Percentiles rank a stretch among this genome's conserved stretches.
Conservation (phyloP, 2,888 invertebrate species). For the Apoda limacodes region DNA sequence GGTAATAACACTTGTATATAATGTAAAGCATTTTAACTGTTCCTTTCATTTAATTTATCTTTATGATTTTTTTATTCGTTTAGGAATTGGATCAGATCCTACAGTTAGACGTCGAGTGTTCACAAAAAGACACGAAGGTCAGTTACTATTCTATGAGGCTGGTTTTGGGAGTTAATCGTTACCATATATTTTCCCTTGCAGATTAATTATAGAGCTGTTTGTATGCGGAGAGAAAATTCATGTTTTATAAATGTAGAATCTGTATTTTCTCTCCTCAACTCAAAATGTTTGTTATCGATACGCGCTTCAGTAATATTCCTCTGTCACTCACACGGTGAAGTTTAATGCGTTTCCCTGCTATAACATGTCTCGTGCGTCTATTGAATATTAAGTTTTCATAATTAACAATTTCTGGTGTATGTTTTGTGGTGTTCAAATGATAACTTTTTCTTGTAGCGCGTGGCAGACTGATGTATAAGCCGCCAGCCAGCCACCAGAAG, state of each 20-base stretch:
- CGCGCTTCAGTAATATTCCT: constrained; percentile 18
- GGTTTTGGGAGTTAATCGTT: constrained; percentile 42
- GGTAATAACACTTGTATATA: constrained; percentile 38
- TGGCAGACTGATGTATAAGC: constrained; percentile 51
- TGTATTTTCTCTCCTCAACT: too few species aligned
- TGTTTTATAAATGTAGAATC: too few species aligned
- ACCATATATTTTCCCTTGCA: too few species aligned
- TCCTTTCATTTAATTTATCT: constrained; percentile 20
- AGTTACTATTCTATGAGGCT: constrained; percentile 19
- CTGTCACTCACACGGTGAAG: constrained; percentile 19
- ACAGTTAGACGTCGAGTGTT: constrained; percentile 35
- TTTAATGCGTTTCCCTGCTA: too few species aligned
- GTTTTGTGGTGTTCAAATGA: constrained; percentile 54
- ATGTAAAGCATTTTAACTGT: constrained; percentile 45
- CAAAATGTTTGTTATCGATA: constrained; percentile 13
- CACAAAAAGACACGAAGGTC: constrained; percentile 57
- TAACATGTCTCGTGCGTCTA: too few species aligned
- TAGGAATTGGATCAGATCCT: constrained; percentile 41
- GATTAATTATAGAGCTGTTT: too few species aligned
- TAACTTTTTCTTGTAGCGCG: constrained; percentile 64
- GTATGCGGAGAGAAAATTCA: too few species aligned
- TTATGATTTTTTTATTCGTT: constrained; percentile 33
- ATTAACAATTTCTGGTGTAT: too few species aligned
- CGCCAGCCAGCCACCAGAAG: constrained; percentile 60
- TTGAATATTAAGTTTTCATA: too few species aligned